Conservation (phyloP, 2,888 invertebrate genomes). For the Catocala sponsa region DNA sequence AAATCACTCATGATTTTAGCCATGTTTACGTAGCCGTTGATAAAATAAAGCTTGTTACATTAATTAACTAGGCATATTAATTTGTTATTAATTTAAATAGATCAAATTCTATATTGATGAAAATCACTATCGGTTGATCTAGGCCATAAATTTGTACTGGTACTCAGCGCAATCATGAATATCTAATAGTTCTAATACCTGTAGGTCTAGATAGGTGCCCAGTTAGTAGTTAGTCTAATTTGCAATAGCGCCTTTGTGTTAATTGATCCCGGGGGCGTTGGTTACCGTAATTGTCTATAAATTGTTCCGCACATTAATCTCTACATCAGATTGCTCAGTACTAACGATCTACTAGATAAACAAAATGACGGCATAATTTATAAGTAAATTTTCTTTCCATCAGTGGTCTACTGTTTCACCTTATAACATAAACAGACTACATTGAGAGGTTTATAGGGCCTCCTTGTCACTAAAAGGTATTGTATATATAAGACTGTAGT, state of each 20-base stretch:
- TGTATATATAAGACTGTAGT: too few relatives aligned
- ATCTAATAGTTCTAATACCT: conserved; percentile 71
- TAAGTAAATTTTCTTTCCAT: conserved; percentile 9
- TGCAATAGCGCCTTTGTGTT: conserved; percentile 83
- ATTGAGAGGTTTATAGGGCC: too few relatives aligned
- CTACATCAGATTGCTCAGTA: conserved; percentile 77
- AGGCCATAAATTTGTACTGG: conserved; percentile 49
- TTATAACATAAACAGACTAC: too few relatives aligned
- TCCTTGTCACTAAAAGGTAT: too few relatives aligned
- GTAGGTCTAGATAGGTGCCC: conserved; percentile 70
- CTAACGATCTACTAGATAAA: conserved; percentile 63
- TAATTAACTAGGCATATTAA: conserved; percentile 44
- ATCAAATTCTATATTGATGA: conserved; percentile 43
- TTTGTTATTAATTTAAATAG: conserved; percentile 50
- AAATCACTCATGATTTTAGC: conserved; percentile 17
- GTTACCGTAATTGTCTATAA: conserved; percentile 86
- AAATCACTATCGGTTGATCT: conserved; percentile 49
- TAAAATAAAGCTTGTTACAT: conserved; percentile 39
- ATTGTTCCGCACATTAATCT: conserved; percentile 84
- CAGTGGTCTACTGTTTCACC: too few relatives aligned
- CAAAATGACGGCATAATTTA: conserved; percentile 55
- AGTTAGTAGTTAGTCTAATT: conserved; percentile 82
- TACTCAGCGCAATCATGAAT: conserved; percentile 68
- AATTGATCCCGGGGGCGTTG: conserved; percentile 82
- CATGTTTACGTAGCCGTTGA: conserved; percentile 37